Evolutionary conservation across 2,888 invertebrate genomes (phyloP).

Genomic region (Idaea aversata): DNA sequence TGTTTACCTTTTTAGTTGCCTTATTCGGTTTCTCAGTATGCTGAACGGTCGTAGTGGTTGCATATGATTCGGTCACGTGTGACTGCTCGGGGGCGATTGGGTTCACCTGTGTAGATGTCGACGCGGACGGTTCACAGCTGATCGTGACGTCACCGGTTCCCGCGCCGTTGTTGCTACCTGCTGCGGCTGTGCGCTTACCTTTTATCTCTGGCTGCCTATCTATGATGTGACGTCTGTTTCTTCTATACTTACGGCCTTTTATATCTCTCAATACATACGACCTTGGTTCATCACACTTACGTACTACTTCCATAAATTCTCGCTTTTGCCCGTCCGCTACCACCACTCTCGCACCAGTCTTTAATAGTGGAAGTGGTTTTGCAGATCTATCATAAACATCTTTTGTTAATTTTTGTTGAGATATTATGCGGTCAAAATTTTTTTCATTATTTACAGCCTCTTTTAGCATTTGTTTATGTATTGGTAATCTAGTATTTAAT

Average conservation of each 20-base stretch:
- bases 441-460: background rate
- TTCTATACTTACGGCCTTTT: background rate
- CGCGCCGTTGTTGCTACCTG: no score
- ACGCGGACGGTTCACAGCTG: no score
- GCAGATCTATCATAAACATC: background rate
- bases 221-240: background rate
- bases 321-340: background rate
- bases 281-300: background rate
- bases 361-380: background rate
- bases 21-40: no score
- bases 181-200: no score
- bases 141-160: no score
- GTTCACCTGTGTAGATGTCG: no score
- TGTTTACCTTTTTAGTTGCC: no score
- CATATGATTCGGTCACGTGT: no score
- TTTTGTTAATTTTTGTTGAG: background rate
- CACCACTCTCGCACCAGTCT: background rate
- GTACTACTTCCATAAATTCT: background rate
- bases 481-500: background rate
- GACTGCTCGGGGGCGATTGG: no score
- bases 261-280: background rate
- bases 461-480: constrained; percentile 3
- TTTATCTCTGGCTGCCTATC: background rate
- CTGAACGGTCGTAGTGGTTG: no score
- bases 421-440: background rate